phyloP scores from a whole-genome alignment of 2,113 vertebrate genomes.

The Drymodes brunneopygia region DNA sequence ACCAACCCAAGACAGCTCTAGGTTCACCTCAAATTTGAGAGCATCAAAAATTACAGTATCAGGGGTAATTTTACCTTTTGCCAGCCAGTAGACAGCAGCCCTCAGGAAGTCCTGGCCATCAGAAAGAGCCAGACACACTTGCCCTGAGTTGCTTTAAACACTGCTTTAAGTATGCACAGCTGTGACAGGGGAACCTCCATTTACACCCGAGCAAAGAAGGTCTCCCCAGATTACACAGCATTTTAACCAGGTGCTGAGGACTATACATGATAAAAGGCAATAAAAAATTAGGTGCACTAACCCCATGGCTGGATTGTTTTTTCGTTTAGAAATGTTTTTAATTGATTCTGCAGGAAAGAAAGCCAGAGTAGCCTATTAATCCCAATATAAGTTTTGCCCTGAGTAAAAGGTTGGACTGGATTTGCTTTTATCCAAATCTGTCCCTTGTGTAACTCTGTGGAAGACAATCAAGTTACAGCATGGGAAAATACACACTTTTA shows the following conservation, averaged over 20 bases:
- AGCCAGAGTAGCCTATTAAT: neutral
- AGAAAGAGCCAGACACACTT: fast-evolving
- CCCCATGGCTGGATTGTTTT: neutral
- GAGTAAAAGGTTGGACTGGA: slow-evolving; percentile 13
- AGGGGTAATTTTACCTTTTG: neutral
- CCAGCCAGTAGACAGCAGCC: neutral
- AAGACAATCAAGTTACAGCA: slow-evolving; percentile 21
- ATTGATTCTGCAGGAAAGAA: slow-evolving; percentile 15
- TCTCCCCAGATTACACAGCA: neutral
- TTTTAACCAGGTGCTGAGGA: slow-evolving; percentile 2
- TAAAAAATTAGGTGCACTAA: neutral
- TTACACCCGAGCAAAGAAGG: neutral
- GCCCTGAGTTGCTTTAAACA: neutral
- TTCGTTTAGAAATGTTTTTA: neutral
- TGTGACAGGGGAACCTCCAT: neutral
- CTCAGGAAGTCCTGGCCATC: fast-evolving
- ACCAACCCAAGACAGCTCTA: neutral
- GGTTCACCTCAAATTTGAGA: fast-evolving
- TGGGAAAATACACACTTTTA: slow-evolving; percentile 1
- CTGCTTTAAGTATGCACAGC: neutral
- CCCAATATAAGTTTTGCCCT: neutral
- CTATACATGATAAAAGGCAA: neutral
- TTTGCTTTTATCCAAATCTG: neutral
- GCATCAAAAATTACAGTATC: fast-evolving
- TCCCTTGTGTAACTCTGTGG: slow-evolving; percentile 14